phyloP scores from a whole-genome alignment of 2,113 vertebrate species.

The Lucifuga dentata region DNA sequence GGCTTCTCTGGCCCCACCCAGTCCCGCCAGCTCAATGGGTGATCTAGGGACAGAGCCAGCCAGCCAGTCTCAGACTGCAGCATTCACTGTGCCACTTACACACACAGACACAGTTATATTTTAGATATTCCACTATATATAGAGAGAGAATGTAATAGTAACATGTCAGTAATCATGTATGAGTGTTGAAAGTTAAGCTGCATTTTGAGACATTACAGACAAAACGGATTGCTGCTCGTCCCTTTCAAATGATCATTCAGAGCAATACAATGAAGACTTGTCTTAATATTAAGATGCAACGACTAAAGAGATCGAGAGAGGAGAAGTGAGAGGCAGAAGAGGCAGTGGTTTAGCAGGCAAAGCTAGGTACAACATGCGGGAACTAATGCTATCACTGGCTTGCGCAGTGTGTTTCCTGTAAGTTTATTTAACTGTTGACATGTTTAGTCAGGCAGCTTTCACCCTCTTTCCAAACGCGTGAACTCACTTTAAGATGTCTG shows the following conservation, averaged over 20 bases:
- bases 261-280: too few species aligned
- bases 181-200: too few species aligned
- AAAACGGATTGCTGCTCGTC: too few species aligned
- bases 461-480: too few species aligned
- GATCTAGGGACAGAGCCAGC: conserved; percentile 67
- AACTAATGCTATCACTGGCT: neutral
- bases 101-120: conserved; percentile 10
- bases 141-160: too few species aligned
- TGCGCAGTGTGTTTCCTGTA: neutral
- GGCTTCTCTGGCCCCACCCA: conserved; percentile 56
- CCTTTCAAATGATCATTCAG: too few species aligned
- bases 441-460: neutral
- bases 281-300: too few species aligned
- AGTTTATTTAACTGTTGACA: too few species aligned
- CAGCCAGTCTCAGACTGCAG: conserved; percentile 64
- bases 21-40: conserved; percentile 39
- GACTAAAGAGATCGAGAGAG: too few species aligned
- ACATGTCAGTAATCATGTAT: too few species aligned
- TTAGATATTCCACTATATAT: conserved; percentile 1
- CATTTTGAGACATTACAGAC: too few species aligned
- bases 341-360: neutral
- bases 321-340: neutral
- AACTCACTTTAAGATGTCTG: too few species aligned
- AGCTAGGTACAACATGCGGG: neutral
- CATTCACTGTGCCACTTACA: conserved; percentile 26